These are phyloP conservation scores for Pinctada fucata DNA, from an alignment of 2,888 invertebrate genomes.

Conservation along the genomic window DNA sequence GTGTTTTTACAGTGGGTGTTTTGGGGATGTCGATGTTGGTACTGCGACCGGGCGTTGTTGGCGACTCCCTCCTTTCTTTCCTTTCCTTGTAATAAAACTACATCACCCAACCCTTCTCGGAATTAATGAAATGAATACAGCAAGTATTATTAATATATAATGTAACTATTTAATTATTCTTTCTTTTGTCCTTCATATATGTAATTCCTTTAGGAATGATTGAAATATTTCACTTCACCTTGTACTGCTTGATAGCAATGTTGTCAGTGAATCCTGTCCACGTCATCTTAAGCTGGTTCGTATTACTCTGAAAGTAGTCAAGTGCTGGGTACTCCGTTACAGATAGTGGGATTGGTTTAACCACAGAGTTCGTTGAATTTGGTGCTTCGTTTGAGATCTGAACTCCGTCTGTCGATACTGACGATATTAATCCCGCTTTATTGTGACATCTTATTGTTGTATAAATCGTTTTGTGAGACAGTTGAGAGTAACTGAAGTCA, in stretches of 20 bases:
- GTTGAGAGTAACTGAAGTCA: slow-evolving; percentile 12
- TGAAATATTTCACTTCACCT: slow-evolving; percentile 28
- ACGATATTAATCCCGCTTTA: slow-evolving; percentile 37
- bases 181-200: no score
- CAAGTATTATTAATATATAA: no score
- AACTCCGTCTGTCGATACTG: slow-evolving; percentile 41
- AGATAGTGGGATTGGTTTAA: slow-evolving; percentile 34
- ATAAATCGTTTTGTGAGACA: slow-evolving; percentile 18
- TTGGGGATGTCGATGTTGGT: no score
- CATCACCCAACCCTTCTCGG: no score
- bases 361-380: slow-evolving; percentile 30
- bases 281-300: slow-evolving; percentile 31
- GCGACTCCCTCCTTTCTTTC: no score
- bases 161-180: no score
- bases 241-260: slow-evolving; percentile 40
- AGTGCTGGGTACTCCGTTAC: slow-evolving; percentile 39
- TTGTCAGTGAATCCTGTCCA: slow-evolving; percentile 46
- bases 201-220: not conserved
- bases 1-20: no score
- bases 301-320: slow-evolving; percentile 42
- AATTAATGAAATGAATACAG: no score
- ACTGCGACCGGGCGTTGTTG: no score
- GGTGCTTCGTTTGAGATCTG: slow-evolving; percentile 35
- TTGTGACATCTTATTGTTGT: slow-evolving; percentile 44
- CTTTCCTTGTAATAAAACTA: no score